A percentile compares a stretch with the other conserved stretches of the same genome.
Conservation (phyloP, 2,888 invertebrate species). For the Mactromeris polynyma region DNA sequence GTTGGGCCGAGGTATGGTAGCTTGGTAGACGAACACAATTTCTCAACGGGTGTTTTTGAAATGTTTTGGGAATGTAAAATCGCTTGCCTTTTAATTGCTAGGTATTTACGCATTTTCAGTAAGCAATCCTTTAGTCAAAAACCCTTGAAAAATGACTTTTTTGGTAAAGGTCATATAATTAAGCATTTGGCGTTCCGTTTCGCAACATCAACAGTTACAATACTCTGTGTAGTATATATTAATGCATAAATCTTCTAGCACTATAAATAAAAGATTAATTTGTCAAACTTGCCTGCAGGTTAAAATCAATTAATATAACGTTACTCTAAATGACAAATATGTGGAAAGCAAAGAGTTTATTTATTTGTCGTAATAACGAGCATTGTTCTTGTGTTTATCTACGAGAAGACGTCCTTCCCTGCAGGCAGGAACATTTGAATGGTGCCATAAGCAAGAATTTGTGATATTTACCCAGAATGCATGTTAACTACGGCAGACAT, state of each 20-base stretch:
- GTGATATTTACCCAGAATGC: not conserved
- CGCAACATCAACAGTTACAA: not conserved
- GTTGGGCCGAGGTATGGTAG: constrained; percentile 27
- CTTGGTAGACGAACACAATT: constrained; percentile 13
- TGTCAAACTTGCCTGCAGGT: not conserved
- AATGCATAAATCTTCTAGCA: not conserved
- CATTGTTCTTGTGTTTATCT: not conserved
- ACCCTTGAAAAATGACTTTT: not conserved
- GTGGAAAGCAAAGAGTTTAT: not conserved
- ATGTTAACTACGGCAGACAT: not conserved
- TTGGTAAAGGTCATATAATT: no score
- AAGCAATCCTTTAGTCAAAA: not conserved
- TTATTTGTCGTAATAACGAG: not conserved
- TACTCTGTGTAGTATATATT: not conserved
- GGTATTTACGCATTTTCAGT: not conserved
- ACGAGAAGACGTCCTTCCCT: not conserved
- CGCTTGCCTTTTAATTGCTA: not conserved
- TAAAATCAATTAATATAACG: not conserved
- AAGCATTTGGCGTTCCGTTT: not conserved
- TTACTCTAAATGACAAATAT: not conserved
- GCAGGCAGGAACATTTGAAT: not conserved
- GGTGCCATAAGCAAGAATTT: not conserved
- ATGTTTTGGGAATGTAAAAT: constrained; percentile 1
- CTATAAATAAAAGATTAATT: not conserved
- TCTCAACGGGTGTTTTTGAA: constrained; percentile 39